Evolutionary conservation across 2,797 vertebrate species (phyloP).

Genomic region (Bucorvus abyssinicus): DNA sequence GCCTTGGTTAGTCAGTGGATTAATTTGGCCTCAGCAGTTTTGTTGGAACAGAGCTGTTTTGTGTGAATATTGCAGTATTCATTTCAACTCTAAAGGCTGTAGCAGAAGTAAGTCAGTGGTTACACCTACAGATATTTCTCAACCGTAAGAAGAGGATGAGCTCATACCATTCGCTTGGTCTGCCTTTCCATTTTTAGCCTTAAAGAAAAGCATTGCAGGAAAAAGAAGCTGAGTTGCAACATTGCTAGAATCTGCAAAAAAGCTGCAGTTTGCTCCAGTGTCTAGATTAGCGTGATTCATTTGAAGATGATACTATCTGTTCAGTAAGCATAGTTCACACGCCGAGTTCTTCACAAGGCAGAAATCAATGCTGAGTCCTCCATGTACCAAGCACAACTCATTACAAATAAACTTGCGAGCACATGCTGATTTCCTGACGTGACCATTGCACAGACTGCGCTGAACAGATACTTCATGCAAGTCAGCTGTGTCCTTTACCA

Average conservation of each 20-base stretch:
- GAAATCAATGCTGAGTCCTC: background rate
- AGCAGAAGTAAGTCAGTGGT: background rate
- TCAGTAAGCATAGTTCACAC: background rate
- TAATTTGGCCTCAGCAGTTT: background rate
- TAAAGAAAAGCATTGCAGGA: background rate
- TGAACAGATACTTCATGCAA: background rate
- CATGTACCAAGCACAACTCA: background rate
- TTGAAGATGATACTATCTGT: background rate
- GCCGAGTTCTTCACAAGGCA: background rate
- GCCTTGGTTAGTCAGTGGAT: conserved; percentile 6
- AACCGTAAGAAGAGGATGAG: background rate
- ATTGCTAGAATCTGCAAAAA: background rate
- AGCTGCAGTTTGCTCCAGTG: background rate
- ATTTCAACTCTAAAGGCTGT: background rate
- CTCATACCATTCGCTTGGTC: background rate
- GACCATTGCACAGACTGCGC: background rate
- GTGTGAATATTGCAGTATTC: background rate
- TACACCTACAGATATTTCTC: conserved; percentile 7
- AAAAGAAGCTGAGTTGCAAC: background rate
- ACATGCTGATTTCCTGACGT: background rate
- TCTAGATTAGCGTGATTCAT: background rate
- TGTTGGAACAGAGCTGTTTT: background rate
- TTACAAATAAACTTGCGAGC: background rate
- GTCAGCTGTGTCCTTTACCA: background rate
- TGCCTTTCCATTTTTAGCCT: background rate